Evolutionary conservation across 2,888 invertebrate genomes (phyloP), one percentile per base, ranked within the genome.

Genomic region (Mimachlamys varia): DNA sequence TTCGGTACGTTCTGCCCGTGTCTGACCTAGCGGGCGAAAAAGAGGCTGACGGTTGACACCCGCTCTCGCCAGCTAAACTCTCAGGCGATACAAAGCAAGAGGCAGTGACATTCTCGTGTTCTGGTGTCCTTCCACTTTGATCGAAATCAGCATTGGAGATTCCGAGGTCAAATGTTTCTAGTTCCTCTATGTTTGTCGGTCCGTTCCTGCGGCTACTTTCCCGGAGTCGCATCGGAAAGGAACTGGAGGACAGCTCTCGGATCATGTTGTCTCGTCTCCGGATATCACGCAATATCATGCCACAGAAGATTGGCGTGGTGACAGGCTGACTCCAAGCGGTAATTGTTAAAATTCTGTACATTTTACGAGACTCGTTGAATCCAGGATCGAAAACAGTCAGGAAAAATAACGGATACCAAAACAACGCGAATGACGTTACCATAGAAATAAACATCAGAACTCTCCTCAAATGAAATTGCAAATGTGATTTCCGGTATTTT

Each of bases 321-420:
- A 96, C 93, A 0, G 96, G 95, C 89, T 96, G 96, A 88, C 95
- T 94, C 96, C 96, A 96, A 10, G 96, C 96, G 12, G 96, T 91
- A 55, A 96, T 95, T 44, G 96, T 96, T 89, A 96, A 92, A 38
- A 94, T 91, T 97, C 96, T 95, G 93, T 96, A 96, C 55, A 95
- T 91, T 27, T 94, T 92, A 22, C 94, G 93, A 12, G 95, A 94
- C 53, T 95, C 94, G 76, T 93, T 91, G 92, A 95, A 96, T 55
- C 94, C 92, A 1, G 96, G 96, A 93, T 97, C 97, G 33, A 96
- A 93, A 92, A 98, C 97, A 2, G 98, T 98, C 94, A 98, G 98
- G 94, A 98, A 97, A 97, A 98, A 99, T 93, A 99, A 97, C 22
- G 98, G 99, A 92, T 98, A 98, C 98, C 99, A 99, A 97, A 98